Percentiles rank a stretch among this genome's conserved stretches.
Conservation (phyloP, 2,797 vertebrate species). For the Scyliorhinus canicula region DNA sequence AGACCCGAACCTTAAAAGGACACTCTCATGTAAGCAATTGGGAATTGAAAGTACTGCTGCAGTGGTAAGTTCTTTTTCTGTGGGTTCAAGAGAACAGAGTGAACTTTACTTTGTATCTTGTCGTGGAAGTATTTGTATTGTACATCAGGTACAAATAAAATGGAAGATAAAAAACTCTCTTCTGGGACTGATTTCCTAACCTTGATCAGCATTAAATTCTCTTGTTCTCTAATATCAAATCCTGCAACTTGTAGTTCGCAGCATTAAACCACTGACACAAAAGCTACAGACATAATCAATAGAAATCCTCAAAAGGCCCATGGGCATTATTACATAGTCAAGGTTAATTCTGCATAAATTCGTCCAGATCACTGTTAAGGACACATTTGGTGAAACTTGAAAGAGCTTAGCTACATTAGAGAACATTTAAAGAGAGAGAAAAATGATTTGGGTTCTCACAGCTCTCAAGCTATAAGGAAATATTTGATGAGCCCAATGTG, state of each 20-base stretch:
- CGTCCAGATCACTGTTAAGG: not conserved
- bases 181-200: not conserved
- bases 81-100: not conserved
- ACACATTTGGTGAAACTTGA: not conserved
- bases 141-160: not conserved
- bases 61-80: not conserved
- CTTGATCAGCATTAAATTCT: slow-evolving; percentile 5
- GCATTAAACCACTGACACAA: slow-evolving; percentile 6
- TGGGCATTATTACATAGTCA: not conserved
- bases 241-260: not conserved
- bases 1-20: not conserved
- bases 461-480: not conserved
- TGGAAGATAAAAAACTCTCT: not conserved
- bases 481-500: not conserved
- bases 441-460: not conserved
- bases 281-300: not conserved
- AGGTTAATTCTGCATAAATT: slow-evolving; percentile 6
- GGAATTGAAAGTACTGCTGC: not conserved
- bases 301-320: slow-evolving; percentile 6
- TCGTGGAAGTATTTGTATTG: not conserved
- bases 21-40: not conserved
- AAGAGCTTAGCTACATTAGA: not conserved
- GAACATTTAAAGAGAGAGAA: not conserved
- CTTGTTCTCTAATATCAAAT: not conserved
- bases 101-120: not conserved